Conservation (phyloP, 2,113 vertebrate species). For the Hippoglossus stenolepis region DNA sequence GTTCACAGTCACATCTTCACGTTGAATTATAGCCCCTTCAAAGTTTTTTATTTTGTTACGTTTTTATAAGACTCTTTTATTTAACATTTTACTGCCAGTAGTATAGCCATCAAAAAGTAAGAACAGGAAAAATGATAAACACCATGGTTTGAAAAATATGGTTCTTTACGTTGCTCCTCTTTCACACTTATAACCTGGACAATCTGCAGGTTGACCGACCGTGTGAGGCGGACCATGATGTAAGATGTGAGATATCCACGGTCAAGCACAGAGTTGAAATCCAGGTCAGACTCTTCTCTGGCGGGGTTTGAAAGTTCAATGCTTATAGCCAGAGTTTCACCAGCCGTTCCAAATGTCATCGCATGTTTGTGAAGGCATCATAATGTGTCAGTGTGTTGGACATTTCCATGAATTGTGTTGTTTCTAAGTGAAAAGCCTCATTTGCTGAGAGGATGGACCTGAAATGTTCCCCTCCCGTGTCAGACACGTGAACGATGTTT, state of each 20-base stretch:
- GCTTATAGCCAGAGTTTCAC: conserved; percentile 12
- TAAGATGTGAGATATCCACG: conserved; percentile 16
- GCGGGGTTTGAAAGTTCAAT: conserved; percentile 48
- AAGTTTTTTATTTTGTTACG: too few relatives aligned
- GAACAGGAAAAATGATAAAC: too few relatives aligned
- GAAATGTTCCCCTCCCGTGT: conserved; percentile 54
- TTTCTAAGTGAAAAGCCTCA: conserved; percentile 38
- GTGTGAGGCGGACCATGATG: conserved; percentile 14
- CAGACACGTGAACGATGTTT: conserved; percentile 51
- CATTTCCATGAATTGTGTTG: conserved; percentile 38
- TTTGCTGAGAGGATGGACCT: background rate
- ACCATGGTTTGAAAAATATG: background rate
- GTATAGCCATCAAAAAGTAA: too few relatives aligned
- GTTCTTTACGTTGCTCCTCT: background rate
- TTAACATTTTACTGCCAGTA: background rate
- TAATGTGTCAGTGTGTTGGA: conserved; percentile 27
- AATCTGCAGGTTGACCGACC: conserved; percentile 3
- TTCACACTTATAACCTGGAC: background rate
- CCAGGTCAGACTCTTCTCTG: conserved; percentile 36
- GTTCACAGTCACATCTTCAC: background rate
- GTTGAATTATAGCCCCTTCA: too few relatives aligned
- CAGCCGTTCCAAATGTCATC: conserved; percentile 43
- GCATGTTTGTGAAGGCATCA: conserved; percentile 42
- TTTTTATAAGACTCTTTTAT: background rate
- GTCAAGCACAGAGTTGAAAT: conserved; percentile 55